These are phyloP conservation scores for Lagopus muta DNA, from an alignment of 2,113 vertebrate species.

Conservation along the genomic window DNA sequence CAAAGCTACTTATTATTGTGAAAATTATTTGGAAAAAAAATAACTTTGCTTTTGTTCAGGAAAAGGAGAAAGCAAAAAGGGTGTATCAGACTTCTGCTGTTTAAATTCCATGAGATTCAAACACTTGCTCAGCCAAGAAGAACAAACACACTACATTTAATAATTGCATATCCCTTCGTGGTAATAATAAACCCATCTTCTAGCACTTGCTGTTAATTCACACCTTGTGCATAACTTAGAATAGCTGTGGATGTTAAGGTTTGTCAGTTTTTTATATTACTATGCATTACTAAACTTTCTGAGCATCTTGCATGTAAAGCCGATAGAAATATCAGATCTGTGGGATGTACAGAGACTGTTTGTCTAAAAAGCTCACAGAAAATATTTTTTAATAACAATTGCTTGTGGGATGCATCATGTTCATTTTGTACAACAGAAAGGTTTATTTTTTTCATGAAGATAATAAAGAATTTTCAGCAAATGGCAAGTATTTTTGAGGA, in stretches of 20 bases:
- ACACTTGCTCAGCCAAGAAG: not conserved
- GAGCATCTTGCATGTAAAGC: not conserved
- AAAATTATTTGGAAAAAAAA: not conserved
- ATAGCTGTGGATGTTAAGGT: not conserved
- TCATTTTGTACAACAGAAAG: not conserved
- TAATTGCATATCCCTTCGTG: not conserved
- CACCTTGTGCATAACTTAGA: not conserved
- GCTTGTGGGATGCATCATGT: rapidly evolving
- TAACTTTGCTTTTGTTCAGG: not conserved
- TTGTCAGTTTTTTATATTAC: not conserved
- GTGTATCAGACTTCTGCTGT: not conserved
- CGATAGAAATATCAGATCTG: not conserved
- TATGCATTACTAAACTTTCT: not conserved
- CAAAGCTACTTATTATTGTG: conserved; percentile 31
- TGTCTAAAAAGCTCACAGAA: not conserved
- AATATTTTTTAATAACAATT: not conserved
- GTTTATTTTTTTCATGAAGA: not conserved
- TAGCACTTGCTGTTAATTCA: not conserved
- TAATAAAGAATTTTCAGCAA: not conserved
- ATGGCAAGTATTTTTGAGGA: not conserved
- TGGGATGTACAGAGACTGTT: not conserved
- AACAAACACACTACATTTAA: not conserved
- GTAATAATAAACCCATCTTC: not conserved
- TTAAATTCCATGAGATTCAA: not conserved
- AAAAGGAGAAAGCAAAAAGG: not conserved